A percentile compares a stretch with the other conserved stretches of the same genome.
Conservation (phyloP, 2,888 invertebrate genomes). For the Acheta domesticus region DNA sequence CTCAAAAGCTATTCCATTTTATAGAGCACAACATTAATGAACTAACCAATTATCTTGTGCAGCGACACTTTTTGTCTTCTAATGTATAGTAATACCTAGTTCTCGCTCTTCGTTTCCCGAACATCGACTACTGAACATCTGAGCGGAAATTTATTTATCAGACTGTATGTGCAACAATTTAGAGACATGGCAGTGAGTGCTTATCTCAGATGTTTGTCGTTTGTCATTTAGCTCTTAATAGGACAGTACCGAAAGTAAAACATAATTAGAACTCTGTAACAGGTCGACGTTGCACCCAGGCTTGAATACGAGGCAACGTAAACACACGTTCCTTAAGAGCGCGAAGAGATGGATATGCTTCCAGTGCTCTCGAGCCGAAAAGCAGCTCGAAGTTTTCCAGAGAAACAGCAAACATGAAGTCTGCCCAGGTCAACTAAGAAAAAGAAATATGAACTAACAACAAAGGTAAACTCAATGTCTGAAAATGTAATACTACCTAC, state of each 20-base stretch:
- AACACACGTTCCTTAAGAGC: constrained; percentile 54
- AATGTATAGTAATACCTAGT: too few species aligned
- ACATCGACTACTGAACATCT: too few species aligned
- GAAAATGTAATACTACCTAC: too few species aligned
- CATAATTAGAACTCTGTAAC: constrained; percentile 50
- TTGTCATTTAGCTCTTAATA: too few species aligned
- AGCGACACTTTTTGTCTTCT: too few species aligned
- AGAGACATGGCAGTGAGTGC: neutral
- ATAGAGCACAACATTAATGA: too few species aligned
- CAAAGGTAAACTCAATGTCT: neutral
- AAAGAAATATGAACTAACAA: constrained; percentile 21
- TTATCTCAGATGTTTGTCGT: neutral
- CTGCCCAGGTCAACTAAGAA: constrained; percentile 59
- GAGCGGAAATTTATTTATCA: too few species aligned
- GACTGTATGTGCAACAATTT: neutral
- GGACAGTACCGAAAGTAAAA: too few species aligned
- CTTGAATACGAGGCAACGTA: constrained; percentile 53
- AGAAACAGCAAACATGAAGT: constrained; percentile 57
- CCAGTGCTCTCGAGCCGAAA: constrained; percentile 53
- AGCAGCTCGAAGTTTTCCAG: constrained; percentile 55
- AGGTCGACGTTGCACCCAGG: constrained; percentile 57
- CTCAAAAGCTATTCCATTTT: too few species aligned
- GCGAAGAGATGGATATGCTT: constrained; percentile 54
- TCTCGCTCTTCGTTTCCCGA: too few species aligned
- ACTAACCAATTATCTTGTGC: too few species aligned